Evolutionary conservation across 1,140 invertebrate genomes (phyloP), one percentile per base, ranked within the genome.

Genomic region (Whitmania pigra): DNA sequence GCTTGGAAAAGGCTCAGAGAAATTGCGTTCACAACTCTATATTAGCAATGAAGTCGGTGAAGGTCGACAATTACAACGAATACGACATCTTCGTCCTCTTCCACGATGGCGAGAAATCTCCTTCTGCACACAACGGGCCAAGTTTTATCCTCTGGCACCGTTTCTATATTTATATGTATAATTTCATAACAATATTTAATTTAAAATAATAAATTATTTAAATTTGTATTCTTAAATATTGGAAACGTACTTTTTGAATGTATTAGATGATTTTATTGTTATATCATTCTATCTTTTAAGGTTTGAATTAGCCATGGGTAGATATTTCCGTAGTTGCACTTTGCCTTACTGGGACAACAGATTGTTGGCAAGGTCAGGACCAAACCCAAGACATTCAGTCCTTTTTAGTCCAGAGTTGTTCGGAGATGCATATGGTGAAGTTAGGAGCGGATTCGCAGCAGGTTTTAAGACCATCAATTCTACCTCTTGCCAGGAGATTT

Each of bases 301-400:
- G 22, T 70, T 43, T 53, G 69, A 70, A 53, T 49, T 36, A 53
- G 69, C 69, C 43, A 25, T 70, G 69, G 36, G 53, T 27, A 36
- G 29, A 70, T 49, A 70, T 22, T 43, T 53, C 69, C 40, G 22
- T 9, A 53, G n/a, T 15, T 36, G 31, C 69, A 49, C 22, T 49
- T 27, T 70, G 31, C 69, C 69, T 18, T 70, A 70, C 53, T 53
- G 31, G 36, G 69, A 70, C 43, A 63, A 63, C 57, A 27, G 69
- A 18, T 49, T 25, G 13, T 22, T 70, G n/a, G 40, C 31, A 25
- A 36, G 49, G 53, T 36, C 31, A 6, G 22, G 31, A 22, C 69
- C 69, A 18, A 53, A 49, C n/a, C 69, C 69, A 7, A 53, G 69
- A 25, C 36, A 70, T 22, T 70, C 69, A 13, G 53, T 49, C 40